Percentiles rank a stretch among this genome's conserved stretches.
phyloP scores from a whole-genome alignment of 2,888 invertebrate species.

The Agonopterix subpropinquella region DNA sequence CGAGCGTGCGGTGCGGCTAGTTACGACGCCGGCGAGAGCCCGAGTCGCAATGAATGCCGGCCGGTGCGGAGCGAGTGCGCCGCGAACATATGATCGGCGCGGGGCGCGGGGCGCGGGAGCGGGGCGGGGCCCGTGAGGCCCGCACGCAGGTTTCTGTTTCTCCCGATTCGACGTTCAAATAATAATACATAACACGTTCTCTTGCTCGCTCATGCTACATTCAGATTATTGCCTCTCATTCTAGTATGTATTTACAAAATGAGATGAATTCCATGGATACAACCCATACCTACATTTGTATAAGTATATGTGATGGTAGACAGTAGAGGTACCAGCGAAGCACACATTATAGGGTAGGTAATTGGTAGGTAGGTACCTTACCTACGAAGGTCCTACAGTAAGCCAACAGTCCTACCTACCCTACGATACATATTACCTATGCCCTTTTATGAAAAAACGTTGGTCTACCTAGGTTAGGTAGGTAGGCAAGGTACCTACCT shows the following conservation, averaged over 20 bases:
- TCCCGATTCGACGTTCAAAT: constrained; percentile 63
- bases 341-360: too few species aligned
- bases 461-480: too few species aligned
- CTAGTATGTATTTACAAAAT: constrained; percentile 49
- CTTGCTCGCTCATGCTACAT: constrained; percentile 50
- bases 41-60: constrained; percentile 61
- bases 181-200: constrained; percentile 62
- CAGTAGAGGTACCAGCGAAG: not conserved
- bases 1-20: constrained; percentile 32
- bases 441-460: too few species aligned
- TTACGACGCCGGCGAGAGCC: constrained; percentile 65
- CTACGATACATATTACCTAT: too few species aligned
- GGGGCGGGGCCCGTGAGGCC: constrained; percentile 53
- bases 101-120: constrained; percentile 47
- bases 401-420: too few species aligned
- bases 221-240: constrained; percentile 40
- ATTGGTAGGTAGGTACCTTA: too few species aligned
- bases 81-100: constrained; percentile 71
- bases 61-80: constrained; percentile 30
- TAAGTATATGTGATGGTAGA: not conserved
- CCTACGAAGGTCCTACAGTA: too few species aligned
- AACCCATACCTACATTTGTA: not conserved
- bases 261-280: constrained; percentile 33
- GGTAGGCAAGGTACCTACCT: too few species aligned
- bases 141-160: constrained; percentile 76